Base-by-base conservation (phyloP, 2,113 vertebrate species). In the Tragulus kanchil region DNA sequence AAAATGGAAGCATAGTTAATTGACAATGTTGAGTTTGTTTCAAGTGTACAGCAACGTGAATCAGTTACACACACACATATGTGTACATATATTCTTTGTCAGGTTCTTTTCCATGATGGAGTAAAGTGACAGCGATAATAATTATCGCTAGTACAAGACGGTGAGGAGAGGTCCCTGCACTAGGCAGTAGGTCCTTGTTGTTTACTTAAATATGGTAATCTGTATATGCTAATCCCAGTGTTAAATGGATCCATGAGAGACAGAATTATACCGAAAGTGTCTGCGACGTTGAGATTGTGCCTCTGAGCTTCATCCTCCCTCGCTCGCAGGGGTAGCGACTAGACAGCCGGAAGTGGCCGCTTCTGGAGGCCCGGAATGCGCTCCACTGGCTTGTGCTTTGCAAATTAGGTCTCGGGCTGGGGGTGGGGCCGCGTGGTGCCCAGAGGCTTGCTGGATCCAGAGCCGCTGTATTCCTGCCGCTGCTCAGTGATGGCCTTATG, bases 361-460 rank as follows among this genome's bases (percentile, higher is more conserved):
- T 50, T 19, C 54, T 65, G 48, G 61, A 25, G 54, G 28, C 58
- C 77, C 45, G 19, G 61, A 48, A 15, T 36, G 8, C 0, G 23
- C 3, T 19, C 8, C 26, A 0, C 13, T 5, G 62, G 71, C 45
- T 71, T 67, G 61, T 21, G 13, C 59, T 58, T 62, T 77, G 54
- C 25, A 19, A 16, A 71, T 17, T 1, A 4, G 56, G 73, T 56
- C 36, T 36, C 11, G 26, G 13, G 14, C 58, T 15, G 36, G 45
- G 6, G 45, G 65, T 28, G 3, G 2, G 48, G 5, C 58, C 5
- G 0, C 36, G 2, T 12, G 31, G n/a, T 0, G 4, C 59, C 1
- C 0, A 0, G 16, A 0, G 3, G 31, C 48, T 45, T 45, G 4
- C 0, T 48, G 0, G 2, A 1, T 17, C 73, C 2, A 2, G 13